Percentiles rank a stretch among this genome's conserved stretches.
Evolutionary conservation across 2,888 invertebrate genomes (phyloP).

Genomic region (Heterodera filipjevi): DNA sequence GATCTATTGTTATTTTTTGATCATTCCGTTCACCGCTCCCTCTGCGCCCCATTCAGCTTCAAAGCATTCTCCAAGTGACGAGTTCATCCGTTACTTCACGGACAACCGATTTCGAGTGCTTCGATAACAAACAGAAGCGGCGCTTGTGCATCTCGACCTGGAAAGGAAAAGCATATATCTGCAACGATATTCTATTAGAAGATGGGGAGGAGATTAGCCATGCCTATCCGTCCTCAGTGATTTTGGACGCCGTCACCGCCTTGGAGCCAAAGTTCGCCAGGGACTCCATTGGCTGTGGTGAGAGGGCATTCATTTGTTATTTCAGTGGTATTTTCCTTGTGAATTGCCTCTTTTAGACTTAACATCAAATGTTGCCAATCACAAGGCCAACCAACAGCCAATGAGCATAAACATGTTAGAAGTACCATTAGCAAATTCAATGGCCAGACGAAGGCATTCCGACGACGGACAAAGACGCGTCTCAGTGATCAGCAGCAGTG

Average conservation of each 20-base stretch:
- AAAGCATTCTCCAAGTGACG: slow-evolving; percentile 61
- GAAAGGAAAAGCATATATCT: neutral
- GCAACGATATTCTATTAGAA: neutral
- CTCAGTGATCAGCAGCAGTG: slow-evolving; percentile 1
- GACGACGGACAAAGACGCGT: slow-evolving; percentile 19
- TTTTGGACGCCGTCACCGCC: slow-evolving; percentile 62
- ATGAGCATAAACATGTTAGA: slow-evolving; percentile 5
- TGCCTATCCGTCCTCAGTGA: slow-evolving; percentile 54
- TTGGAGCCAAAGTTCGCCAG: slow-evolving; percentile 36
- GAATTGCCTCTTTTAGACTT: neutral
- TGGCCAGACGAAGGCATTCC: slow-evolving; percentile 24
- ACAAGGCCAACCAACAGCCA: neutral
- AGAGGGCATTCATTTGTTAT: neutral
- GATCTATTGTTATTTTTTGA: neutral
- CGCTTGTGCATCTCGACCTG: slow-evolving; percentile 35
- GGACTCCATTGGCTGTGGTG: neutral
- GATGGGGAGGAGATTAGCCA: slow-evolving; percentile 49
- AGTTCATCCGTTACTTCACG: slow-evolving; percentile 50
- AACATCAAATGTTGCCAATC: neutral
- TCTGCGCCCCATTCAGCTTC: slow-evolving; percentile 47
- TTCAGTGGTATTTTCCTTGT: neutral
- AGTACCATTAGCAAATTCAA: neutral
- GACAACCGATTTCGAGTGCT: slow-evolving; percentile 9
- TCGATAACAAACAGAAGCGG: neutral
- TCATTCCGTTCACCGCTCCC: neutral